Evolutionary conservation across 1,140 invertebrate species (phyloP), one percentile per base, ranked within the genome.

Genomic region (Scaptomyza pallida): DNA sequence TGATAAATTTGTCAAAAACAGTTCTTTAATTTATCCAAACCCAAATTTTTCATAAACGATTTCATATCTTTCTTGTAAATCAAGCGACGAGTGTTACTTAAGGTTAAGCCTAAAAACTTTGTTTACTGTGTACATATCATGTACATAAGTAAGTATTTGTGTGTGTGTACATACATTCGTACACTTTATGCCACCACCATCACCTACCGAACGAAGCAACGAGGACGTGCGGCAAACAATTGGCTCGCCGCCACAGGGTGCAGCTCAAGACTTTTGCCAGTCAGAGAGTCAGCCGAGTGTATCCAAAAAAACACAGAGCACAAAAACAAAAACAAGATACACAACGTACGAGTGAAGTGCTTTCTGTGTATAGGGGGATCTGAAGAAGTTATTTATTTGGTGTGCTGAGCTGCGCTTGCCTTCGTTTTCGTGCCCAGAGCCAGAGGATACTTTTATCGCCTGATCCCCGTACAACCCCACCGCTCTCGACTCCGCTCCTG

Each of bases 361-460:
- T 19, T 59, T 57, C 41, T 52, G 51, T 68, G n/a, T n/a, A n/a
- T n/a, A 64, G 77, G 81, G 81, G 81, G 78, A 81, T 72, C 77
- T 48, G 62, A 43, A 65, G 59, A 86, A 74, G 82, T 86, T 86
- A 86, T 86, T 88, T 86, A 86, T 86, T 86, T 75, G 73, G 78
- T 81, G 64, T 44, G 45, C 71, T 57, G 45, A 12, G 3, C 48
- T 62, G 64, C 48, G 45, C 71, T 57, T 50, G 33, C 12, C 48
- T 62, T 74, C 67, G 35, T 60, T 43, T 48, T 75, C 71, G 59
- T 69, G 65, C 40, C 72, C 50, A 63, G 21, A 64, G 55, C 73
- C 80, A 75, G 80, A 85, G 81, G 81, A 85, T 85, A 85, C 81
- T 86, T 85, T 85, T 86, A 86, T 81, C 60, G 82, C 79, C 79